Conservation (phyloP, 2,113 vertebrate genomes). For the Callospermophilus lateralis region DNA sequence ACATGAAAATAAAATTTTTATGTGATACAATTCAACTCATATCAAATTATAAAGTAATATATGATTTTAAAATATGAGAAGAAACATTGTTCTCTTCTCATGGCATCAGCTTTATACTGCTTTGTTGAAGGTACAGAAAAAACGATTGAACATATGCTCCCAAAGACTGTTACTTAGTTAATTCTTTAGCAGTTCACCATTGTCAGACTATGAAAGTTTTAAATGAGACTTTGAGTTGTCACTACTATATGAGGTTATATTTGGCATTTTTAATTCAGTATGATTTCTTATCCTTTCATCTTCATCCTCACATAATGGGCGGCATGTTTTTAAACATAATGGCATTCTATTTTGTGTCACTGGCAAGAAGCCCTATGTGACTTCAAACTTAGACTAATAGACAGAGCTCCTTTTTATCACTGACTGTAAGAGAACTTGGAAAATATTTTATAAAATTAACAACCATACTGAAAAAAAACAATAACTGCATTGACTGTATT, state of each 20-base stretch:
- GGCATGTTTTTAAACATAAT: slow-evolving; percentile 61
- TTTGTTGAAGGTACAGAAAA: not conserved
- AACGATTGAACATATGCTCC: not conserved
- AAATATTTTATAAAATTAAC: slow-evolving; percentile 77
- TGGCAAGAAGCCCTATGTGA: slow-evolving; percentile 66
- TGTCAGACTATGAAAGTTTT: not conserved
- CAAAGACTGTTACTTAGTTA: not conserved
- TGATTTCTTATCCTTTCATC: not conserved
- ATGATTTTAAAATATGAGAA: not conserved
- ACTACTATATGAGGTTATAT: not conserved
- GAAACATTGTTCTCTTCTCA: not conserved
- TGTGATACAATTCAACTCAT: not conserved
- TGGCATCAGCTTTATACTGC: not conserved
- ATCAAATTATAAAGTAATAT: not conserved
- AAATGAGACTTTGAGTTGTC: not conserved
- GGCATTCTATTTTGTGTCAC: slow-evolving; percentile 33
- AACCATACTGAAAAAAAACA: slow-evolving; percentile 39
- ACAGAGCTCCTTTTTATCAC: slow-evolving; percentile 71
- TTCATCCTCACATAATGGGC: not conserved
- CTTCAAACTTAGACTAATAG: slow-evolving; percentile 24
- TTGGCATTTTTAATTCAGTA: slow-evolving; percentile 23
- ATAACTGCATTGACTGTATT: slow-evolving; percentile 57
- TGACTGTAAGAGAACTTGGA: slow-evolving; percentile 71
- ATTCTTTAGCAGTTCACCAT: not conserved
- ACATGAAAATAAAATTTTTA: not conserved